Evolutionary conservation across 35 echinoderm and acorn worm genomes (phyloP).

Genomic region (Chiridota heheva): DNA sequence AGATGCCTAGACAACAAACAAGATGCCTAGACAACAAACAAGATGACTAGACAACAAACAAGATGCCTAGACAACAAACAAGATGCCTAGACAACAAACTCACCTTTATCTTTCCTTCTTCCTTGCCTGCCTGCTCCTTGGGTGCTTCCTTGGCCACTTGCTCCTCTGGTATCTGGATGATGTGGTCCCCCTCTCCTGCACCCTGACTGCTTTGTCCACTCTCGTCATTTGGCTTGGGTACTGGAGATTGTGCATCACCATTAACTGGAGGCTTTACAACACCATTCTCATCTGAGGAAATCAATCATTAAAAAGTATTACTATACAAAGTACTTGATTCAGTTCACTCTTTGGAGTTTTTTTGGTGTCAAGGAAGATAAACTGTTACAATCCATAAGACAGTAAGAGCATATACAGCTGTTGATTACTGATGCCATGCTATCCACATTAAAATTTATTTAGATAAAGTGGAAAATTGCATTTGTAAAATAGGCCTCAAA

Average conservation of each 20-base stretch:
- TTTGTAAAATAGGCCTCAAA: no score
- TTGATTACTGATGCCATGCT: no score
- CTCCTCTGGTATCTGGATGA: conserved; percentile 82
- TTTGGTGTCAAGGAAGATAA: no score
- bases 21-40: no score
- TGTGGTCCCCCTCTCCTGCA: conserved; percentile 72
- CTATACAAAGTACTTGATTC: background rate
- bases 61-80: no score
- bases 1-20: no score
- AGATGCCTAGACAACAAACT: no score
- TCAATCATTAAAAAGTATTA: background rate
- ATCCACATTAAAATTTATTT: no score
- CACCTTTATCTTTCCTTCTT: conserved; percentile 39
- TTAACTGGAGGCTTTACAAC: conserved; percentile 13
- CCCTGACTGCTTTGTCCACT: conserved; percentile 68
- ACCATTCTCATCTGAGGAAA: conserved; percentile 33
- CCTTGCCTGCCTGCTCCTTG: background rate
- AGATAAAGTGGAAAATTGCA: no score
- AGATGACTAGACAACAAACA: no score
- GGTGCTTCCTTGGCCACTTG: background rate
- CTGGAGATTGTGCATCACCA: background rate
- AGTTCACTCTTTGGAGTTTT: conserved; percentile 21
- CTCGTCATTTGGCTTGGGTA: conserved; percentile 26
- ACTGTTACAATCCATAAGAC: no score
- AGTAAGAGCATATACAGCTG: no score